phyloP scores from a whole-genome alignment of 1,140 invertebrate genomes.

The Drosophila hydei region DNA sequence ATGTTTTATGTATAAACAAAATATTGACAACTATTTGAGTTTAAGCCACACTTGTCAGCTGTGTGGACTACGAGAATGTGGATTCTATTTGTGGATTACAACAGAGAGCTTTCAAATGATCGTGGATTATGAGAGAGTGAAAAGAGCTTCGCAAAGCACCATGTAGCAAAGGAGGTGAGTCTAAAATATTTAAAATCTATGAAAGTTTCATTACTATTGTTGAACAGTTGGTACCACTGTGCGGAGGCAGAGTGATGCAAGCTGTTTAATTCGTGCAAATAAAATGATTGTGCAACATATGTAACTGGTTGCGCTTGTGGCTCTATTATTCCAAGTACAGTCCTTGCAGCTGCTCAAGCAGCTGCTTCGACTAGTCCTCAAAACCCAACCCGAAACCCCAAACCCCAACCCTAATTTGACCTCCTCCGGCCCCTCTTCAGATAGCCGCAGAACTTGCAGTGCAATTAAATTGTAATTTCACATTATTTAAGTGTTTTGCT shows the following conservation, averaged over 20 bases:
- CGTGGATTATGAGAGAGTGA: too few species aligned
- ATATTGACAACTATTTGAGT: too few species aligned
- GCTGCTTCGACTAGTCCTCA: slow-evolving; percentile 8
- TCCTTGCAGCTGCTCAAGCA: slow-evolving; percentile 44
- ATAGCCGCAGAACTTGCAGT: slow-evolving; percentile 55
- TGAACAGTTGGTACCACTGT: slow-evolving; percentile 37
- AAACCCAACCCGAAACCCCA: slow-evolving; percentile 5
- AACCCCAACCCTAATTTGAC: slow-evolving; percentile 1
- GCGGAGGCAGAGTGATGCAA: slow-evolving; percentile 30
- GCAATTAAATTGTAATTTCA: slow-evolving; percentile 74
- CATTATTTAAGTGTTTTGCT: slow-evolving; percentile 74
- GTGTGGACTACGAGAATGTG: too few species aligned
- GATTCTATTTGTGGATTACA: too few species aligned
- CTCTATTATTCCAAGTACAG: slow-evolving; percentile 61
- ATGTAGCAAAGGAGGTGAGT: too few species aligned
- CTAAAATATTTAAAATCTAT: background rate
- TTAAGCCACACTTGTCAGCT: too few species aligned
- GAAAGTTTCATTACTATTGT: background rate
- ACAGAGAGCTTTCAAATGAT: too few species aligned
- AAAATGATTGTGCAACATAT: slow-evolving; percentile 81
- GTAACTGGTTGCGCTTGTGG: slow-evolving; percentile 47
- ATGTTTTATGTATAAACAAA: too few species aligned
- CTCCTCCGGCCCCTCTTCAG: background rate
- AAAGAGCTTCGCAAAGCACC: too few species aligned
- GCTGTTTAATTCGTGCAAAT: slow-evolving; percentile 77